Evolutionary conservation across 1,140 invertebrate species (phyloP), one percentile per base, ranked within the genome.

Genomic region (Neodiprion lecontei): DNA sequence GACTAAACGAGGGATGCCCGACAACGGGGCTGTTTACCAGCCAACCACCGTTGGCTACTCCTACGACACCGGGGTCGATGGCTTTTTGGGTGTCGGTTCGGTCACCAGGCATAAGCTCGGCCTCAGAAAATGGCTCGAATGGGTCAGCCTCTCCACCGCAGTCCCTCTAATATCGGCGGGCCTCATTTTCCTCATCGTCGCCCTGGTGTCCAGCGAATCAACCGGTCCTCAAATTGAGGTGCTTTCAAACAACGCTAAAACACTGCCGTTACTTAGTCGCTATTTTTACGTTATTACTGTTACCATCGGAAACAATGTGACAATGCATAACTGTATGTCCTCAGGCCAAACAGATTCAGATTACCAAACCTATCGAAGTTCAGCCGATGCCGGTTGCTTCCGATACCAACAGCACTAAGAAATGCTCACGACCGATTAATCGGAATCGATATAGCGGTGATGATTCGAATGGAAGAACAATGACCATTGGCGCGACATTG

Each of bases 41-140:
- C 88, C 87, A 53, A 88, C 88, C 0, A 89, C 88, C 12, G 88
- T 88, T 68, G 88, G 88, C 53, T 89, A 88, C 71, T 79, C 83
- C 3, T 89, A 89, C 72, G 88, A 88, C 67, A 78, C 79, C 69
- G 85, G 83, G 14, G 82, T 85, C 14, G 86, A 86, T 70, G 82
- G 80, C 2, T 74, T 77, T 69, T 81, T 78, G 10, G 76, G 80
- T 11, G 81, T 81, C 21, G 77, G 82, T 47, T 79, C 83, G 4
- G 79, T 89, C 50, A 85, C 86, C n/a, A 83, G 88, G 48, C 85
- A 88, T 67, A 89, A 88, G 76, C 81, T 88, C 40, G 88, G 83
- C 71, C 84, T 84, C 0, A 86, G 84, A 67, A 87, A 84, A 73
- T 88, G 87, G 87, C 76, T 87, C 3, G 87, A 89, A 73, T 88